Base-by-base conservation (phyloP, 1,140 invertebrate species). In the Camponotus vicinus region DNA sequence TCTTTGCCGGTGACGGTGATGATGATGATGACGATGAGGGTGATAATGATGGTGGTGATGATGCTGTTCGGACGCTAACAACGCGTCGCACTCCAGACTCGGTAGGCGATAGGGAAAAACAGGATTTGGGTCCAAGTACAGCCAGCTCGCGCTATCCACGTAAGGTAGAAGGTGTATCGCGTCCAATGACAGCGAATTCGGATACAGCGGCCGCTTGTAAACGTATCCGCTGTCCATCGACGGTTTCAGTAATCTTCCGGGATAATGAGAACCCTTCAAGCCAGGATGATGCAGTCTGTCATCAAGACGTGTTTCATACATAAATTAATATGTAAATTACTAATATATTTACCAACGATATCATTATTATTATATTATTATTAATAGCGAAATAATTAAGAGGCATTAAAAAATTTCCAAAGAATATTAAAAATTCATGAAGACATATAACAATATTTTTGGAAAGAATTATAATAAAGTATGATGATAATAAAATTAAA, bases 121-220 rank as follows among this genome's bases (percentile, higher is more conserved):
- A 6, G 91, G 83, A 78, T 88, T 90, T 11, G 92, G 89, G 13
- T 94, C 92, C 37, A 94, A 76, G 61, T 94, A 94, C 61, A 94
- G 80, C 91, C 93, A 94, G 79, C 93, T 94, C 18, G 80, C 90
- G 63, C 91, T 93, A 57, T 94, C 93, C 61, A 92, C 87, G 42
- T 93, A 92, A 8, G 93, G 91, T 64, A 86, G 64, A 61, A 89
- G 64, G 55, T 85, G 85, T 59, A 85, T 0, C 18, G 89, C 78
- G 70, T 88, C 89, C 73, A 73, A 32, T 4, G 63, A 49, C 55
- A 85, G 57, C 42, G 82, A 73, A 55, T 80, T 77, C 32, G 86
- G 67, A 13, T 34, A 57, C 40, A 73, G 59, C 2, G 52, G 27
- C 6, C 34, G 79, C 42, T 90, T 90, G 52, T 66, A 76, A 32